These are phyloP conservation scores for Sakesphorus luctuosus DNA, from an alignment of 2,113 vertebrate genomes.

Conservation along the genomic window DNA sequence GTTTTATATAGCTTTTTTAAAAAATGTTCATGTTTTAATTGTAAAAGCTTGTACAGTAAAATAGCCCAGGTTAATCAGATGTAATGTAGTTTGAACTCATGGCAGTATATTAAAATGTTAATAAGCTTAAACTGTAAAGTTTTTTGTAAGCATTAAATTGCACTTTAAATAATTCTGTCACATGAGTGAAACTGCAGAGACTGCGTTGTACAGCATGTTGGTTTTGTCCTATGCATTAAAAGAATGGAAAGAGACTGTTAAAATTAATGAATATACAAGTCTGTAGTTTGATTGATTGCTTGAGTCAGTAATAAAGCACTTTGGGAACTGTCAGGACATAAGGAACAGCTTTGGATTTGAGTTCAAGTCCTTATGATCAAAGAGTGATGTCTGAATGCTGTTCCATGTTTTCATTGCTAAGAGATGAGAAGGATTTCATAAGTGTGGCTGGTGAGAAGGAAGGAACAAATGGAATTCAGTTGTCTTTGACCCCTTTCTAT, in stretches of 20 bases:
- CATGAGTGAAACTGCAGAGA: not conserved
- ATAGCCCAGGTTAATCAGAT: not conserved
- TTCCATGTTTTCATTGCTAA: not conserved
- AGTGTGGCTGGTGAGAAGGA: not conserved
- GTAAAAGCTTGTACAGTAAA: not conserved
- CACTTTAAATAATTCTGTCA: slow-evolving; percentile 30
- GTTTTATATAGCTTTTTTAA: not conserved
- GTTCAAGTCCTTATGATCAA: not conserved
- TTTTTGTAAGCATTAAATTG: slow-evolving; percentile 9
- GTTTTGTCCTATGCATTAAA: not conserved
- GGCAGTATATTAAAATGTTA: not conserved
- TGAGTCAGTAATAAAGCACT: not conserved
- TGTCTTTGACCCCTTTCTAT: not conserved
- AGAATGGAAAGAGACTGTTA: not conserved
- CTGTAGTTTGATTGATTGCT: not conserved
- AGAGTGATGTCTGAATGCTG: not conserved
- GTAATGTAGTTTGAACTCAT: not conserved
- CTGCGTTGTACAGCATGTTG: not conserved
- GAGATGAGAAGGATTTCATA: not conserved
- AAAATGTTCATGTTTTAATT: not conserved
- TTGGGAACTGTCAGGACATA: not conserved
- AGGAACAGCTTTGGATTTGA: not conserved
- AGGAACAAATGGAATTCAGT: not conserved
- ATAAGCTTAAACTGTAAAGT: not conserved
- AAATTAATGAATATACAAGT: not conserved